phyloP scores from a whole-genome alignment of 2,797 vertebrate species.

The Sebastiscus albofasciatus region DNA sequence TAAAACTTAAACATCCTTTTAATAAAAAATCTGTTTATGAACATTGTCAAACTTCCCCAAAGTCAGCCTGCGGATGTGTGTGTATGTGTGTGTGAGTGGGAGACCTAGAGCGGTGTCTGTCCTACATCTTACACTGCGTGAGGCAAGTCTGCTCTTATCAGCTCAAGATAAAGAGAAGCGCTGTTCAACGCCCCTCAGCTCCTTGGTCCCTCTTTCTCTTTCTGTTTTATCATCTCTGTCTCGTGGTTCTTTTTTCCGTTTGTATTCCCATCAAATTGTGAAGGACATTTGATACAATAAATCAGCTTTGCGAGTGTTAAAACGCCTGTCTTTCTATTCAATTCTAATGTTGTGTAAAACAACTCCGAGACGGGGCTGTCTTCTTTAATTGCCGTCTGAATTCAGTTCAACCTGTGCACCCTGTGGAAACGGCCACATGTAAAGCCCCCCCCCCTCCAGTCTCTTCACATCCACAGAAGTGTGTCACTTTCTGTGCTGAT shows the following conservation, averaged over 20 bases:
- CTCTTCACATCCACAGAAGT: background rate
- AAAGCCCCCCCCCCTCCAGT: too few relatives aligned
- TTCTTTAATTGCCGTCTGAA: background rate
- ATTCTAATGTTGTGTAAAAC: background rate
- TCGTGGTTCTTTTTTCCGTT: background rate
- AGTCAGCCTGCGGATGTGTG: too few relatives aligned
- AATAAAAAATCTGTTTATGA: too few relatives aligned
- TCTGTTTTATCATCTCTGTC: background rate
- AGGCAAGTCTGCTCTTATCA: conserved; percentile 43
- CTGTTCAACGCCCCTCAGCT: background rate
- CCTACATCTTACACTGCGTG: conserved; percentile 23
- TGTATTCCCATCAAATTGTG: background rate
- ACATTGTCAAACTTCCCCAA: too few relatives aligned
- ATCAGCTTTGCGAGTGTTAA: background rate
- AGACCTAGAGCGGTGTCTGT: conserved; percentile 36
- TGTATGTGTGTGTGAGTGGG: background rate
- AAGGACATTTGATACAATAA: background rate
- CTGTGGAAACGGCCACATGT: too few relatives aligned
- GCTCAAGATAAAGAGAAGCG: conserved; percentile 31
- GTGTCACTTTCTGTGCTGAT: conserved; percentile 3
- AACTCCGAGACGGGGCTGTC: background rate
- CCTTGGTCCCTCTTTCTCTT: background rate
- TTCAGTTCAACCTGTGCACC: background rate
- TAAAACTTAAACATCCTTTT: too few relatives aligned
- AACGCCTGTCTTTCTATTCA: background rate